Evolutionary conservation across 2,797 vertebrate genomes (phyloP).

Genomic region (Hypotaenidia philippensis): DNA sequence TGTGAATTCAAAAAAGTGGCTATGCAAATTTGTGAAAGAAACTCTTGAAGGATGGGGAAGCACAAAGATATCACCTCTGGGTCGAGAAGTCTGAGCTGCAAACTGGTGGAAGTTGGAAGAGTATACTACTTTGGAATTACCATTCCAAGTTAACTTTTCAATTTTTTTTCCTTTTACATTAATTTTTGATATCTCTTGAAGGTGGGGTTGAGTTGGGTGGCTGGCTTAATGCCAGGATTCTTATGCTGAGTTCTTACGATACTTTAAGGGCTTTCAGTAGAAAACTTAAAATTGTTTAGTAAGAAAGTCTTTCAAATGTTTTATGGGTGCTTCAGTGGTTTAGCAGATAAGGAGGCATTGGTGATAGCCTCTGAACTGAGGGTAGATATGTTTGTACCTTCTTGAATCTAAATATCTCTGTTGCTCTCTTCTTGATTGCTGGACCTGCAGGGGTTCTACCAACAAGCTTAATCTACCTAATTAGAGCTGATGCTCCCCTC

Average conservation of each 20-base stretch:
- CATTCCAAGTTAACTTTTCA: not conserved
- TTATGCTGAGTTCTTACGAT: not conserved
- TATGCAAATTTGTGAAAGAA: not conserved
- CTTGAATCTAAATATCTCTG: not conserved
- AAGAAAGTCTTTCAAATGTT: not conserved
- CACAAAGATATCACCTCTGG: not conserved
- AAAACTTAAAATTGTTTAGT: not conserved
- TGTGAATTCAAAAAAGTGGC: not conserved
- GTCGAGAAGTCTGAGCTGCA: not conserved
- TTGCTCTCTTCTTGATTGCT: not conserved
- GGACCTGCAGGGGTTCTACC: not conserved
- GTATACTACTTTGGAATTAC: not conserved
- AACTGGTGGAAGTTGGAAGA: not conserved
- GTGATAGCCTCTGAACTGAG: not conserved
- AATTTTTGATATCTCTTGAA: not conserved
- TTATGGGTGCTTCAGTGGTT: not conserved
- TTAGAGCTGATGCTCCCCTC: fast-evolving
- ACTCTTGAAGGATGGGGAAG: not conserved
- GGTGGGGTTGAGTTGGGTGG: not conserved
- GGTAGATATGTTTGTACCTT: not conserved
- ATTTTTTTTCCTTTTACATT: not conserved
- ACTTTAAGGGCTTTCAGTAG: not conserved
- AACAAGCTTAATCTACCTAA: not conserved
- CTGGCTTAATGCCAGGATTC: not conserved
- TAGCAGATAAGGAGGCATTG: not conserved